Percentiles rank a stretch among this genome's conserved stretches.
Conservation (phyloP, 2,113 vertebrate genomes). For the Myrmophylax atrothorax region DNA sequence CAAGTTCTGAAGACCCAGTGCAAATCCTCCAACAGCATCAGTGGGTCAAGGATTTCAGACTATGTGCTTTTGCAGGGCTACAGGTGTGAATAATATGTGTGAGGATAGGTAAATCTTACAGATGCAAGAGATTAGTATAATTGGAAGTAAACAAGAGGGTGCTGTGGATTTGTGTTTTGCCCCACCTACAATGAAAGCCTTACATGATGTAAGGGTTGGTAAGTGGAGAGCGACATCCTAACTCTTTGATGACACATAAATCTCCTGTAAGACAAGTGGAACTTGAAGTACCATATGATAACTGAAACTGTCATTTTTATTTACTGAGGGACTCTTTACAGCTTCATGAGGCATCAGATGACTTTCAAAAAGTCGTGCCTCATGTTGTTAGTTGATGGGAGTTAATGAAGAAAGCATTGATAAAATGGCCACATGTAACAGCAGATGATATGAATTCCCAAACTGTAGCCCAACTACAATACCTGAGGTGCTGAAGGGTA, state of each 20-base stretch:
- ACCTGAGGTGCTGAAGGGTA: background rate
- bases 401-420: background rate
- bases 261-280: slow-evolving; percentile 3
- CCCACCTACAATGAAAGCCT: background rate
- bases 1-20: background rate
- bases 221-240: background rate
- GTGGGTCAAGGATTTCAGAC: background rate
- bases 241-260: background rate
- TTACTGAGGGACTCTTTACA: background rate
- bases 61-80: background rate
- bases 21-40: background rate
- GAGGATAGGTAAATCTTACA: background rate
- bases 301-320: background rate
- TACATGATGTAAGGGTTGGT: background rate
- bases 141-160: background rate
- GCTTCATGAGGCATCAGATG: background rate
- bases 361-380: background rate
- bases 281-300: background rate
- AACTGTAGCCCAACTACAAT: background rate
- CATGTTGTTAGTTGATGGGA: rapidly evolving
- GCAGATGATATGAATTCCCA: background rate
- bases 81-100: background rate
- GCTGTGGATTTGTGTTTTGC: background rate
- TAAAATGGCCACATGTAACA: background rate
- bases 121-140: background rate